Evolutionary conservation across 2,797 vertebrate species (phyloP), one percentile per base, ranked within the genome.

Genomic region (Zenarchopterus dispar): DNA sequence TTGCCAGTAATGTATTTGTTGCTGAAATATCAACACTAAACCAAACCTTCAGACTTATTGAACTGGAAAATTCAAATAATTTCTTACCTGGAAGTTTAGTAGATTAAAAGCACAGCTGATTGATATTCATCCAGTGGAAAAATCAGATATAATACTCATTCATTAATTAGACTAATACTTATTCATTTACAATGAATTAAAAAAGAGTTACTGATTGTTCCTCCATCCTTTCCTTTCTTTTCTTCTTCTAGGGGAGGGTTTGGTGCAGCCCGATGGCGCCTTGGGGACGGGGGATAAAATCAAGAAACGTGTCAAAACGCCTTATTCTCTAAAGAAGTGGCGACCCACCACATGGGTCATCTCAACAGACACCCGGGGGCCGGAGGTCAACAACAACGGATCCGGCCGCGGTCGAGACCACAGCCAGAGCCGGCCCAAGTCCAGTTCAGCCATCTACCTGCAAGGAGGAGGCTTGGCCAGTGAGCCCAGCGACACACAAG

Each of bases 311-410:
- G 97, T 99, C 87, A 99, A 99, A 87, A 99, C 98, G 0, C 98
- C 98, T 0, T 99, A 99, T 70, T 98, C 98, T 0, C 94, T 99
- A 5, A 98, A 99, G 91, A 94, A 96, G 78, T 98, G 96, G 97
- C 96, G 97, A 4, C 98, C 98, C 0, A 97, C 96, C 0, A 99
- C 97, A 0, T 99, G 98, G 98, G 96, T 97, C 82, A 97, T 99
- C 91, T 96, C 97, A 83, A 96, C 96, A 0, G 96, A 99, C 62
- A 87, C 91, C 2, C 87, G 95, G 88, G 96, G 93, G 78, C 93
- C 93, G 4, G 97, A 98, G 90, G 95, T 98, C 84, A 94, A 95
- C 90, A 97, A 96, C 77, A 87, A 85, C 68, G 84, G 87, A 0
- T 91, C 85, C 8, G 33, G 70, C 59, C 90, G 66, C 4, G 63